phyloP scores from a whole-genome alignment of 2,888 invertebrate species.

The Tetranychus truncatus region DNA sequence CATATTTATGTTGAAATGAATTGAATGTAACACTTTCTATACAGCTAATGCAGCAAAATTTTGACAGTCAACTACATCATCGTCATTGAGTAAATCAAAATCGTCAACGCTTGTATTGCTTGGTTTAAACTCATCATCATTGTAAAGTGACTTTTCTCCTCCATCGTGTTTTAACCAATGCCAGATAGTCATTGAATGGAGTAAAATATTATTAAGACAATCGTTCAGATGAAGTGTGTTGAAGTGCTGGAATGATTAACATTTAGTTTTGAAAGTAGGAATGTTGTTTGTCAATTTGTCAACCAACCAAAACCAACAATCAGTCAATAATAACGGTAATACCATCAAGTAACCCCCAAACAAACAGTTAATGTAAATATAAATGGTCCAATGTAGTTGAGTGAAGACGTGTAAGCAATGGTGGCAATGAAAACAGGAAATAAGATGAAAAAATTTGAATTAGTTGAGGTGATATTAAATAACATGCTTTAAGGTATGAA shows the following conservation, averaged over 20 bases:
- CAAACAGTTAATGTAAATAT: too few species aligned
- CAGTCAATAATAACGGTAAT: neutral
- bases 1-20: neutral
- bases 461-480: neutral
- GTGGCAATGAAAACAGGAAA: neutral
- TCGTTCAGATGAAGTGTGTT: constrained; percentile 21
- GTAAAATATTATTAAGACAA: constrained; percentile 17
- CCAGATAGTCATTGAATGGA: constrained; percentile 21
- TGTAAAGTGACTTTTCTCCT: constrained; percentile 19
- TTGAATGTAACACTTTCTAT: neutral
- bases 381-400: too few species aligned
- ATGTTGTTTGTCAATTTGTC: too few species aligned
- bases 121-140: constrained; percentile 9
- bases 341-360: too few species aligned
- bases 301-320: neutral
- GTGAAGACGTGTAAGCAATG: neutral
- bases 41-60: neutral
- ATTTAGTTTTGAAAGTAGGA: too few species aligned
- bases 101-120: constrained; percentile 11
- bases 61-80: constrained; percentile 5
- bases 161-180: constrained; percentile 21
- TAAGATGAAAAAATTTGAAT: constrained; percentile 1
- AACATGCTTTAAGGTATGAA: neutral
- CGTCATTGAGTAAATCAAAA: constrained; percentile 17
- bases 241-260: constrained; percentile 17